Evolutionary conservation across 2,888 invertebrate genomes (phyloP).

Genomic region (Eurytoma adleriae): DNA sequence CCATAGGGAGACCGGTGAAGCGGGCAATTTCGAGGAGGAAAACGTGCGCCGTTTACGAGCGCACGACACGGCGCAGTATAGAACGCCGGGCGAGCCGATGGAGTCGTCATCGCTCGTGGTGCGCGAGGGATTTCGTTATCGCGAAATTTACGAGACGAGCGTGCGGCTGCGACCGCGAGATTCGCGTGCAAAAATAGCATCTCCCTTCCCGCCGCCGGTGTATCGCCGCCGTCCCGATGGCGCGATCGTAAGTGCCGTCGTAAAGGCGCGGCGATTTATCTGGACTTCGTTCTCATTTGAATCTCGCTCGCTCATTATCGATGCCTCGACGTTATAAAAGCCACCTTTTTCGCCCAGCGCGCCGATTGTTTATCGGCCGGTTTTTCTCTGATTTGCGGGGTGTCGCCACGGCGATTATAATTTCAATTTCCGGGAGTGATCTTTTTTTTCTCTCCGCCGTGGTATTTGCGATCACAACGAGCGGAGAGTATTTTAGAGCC

Average conservation of each 20-base stretch:
- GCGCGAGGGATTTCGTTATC: slow-evolving; percentile 46
- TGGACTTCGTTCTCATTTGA: slow-evolving; percentile 57
- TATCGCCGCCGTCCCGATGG: slow-evolving; percentile 14
- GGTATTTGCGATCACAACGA: not conserved
- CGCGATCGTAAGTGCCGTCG: slow-evolving; percentile 23
- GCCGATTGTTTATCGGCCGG: slow-evolving; percentile 5
- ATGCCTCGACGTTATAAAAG: slow-evolving; percentile 23
- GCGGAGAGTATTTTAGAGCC: slow-evolving; percentile 16
- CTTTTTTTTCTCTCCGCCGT: slow-evolving; percentile 19
- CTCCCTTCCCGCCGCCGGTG: not conserved
- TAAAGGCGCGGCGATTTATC: slow-evolving; percentile 52
- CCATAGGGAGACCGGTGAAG: too few species aligned
- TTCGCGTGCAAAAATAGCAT: slow-evolving; percentile 33
- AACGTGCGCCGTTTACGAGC: too few species aligned
- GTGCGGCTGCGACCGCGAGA: not conserved
- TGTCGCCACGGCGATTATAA: not conserved
- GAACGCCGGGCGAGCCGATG: not conserved
- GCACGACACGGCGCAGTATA: too few species aligned
- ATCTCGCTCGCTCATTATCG: slow-evolving; percentile 34
- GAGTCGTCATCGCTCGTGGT: slow-evolving; percentile 37
- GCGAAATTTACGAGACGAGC: slow-evolving; percentile 47
- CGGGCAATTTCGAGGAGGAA: too few species aligned
- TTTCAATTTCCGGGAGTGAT: not conserved
- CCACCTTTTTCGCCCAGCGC: not conserved
- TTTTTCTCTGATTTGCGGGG: slow-evolving; percentile 4